Conservation (phyloP, 1,140 invertebrate species). For the Drosophila miranda region DNA sequence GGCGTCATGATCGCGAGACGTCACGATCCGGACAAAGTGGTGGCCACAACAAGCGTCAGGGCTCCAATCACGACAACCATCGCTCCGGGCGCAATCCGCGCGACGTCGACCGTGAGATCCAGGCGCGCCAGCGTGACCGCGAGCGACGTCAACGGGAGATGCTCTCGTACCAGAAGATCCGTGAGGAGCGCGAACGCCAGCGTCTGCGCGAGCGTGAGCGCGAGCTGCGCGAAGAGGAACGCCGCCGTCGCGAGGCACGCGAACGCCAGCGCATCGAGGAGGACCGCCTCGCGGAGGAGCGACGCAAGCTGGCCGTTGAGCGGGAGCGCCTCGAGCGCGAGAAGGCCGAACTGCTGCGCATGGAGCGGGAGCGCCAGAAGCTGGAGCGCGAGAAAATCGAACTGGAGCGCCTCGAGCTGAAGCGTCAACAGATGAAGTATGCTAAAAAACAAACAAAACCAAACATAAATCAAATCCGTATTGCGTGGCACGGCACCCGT, state of each 20-base stretch:
- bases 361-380: conserved; percentile 91
- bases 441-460: conserved; percentile 48
- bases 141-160: conserved; percentile 78
- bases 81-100: conserved; percentile 56
- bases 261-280: conserved; percentile 91
- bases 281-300: conserved; percentile 89
- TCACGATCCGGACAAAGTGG: conserved; percentile 42
- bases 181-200: conserved; percentile 91
- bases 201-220: conserved; percentile 90
- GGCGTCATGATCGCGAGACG: conserved; percentile 57
- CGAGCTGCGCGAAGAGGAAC: conserved; percentile 89
- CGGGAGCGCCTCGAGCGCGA: conserved; percentile 90
- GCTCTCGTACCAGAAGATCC: conserved; percentile 78
- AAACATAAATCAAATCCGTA: conserved; percentile 26
- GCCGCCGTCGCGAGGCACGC: conserved; percentile 89
- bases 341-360: conserved; percentile 89
- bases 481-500: conserved; percentile 21
- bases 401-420: conserved; percentile 91
- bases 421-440: conserved; percentile 88
- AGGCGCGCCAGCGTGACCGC: conserved; percentile 67
- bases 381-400: conserved; percentile 92
- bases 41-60: conserved; percentile 35
- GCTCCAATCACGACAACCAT: conserved; percentile 42
- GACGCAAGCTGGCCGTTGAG: conserved; percentile 90
- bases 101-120: conserved; percentile 72